Percentiles rank a stretch among this genome's conserved stretches.
phyloP scores from a whole-genome alignment of 2,113 vertebrate species.

The Saguinus imperator region DNA sequence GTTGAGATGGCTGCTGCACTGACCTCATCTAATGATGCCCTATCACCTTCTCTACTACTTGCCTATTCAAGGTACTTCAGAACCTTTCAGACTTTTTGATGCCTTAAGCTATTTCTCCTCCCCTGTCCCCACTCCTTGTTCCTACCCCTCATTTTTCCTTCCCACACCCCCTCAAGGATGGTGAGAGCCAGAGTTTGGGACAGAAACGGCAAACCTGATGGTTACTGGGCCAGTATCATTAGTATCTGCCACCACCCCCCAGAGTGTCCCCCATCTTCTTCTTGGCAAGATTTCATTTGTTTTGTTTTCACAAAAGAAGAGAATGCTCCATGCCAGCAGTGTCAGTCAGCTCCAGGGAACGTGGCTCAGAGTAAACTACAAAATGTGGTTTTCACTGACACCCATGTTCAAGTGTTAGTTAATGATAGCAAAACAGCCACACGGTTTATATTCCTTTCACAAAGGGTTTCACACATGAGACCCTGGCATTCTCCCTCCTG shows the following conservation, averaged over 20 bases:
- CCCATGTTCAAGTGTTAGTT: slow-evolving; percentile 24
- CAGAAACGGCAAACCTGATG: background rate
- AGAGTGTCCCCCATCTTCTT: background rate
- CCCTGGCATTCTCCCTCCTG: slow-evolving; percentile 81
- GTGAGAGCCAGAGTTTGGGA: background rate
- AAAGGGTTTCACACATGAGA: slow-evolving; percentile 76
- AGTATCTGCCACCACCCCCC: background rate
- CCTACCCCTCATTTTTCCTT: background rate
- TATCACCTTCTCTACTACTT: background rate
- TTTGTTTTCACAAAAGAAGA: background rate
- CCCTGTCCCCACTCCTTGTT: background rate
- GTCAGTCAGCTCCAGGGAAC: background rate
- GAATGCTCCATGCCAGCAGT: background rate
- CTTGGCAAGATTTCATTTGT: background rate
- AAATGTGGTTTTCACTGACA: background rate
- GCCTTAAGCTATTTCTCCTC: background rate
- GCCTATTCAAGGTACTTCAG: background rate
- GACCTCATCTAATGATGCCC: background rate
- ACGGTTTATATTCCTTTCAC: slow-evolving; percentile 53
- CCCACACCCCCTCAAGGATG: background rate
- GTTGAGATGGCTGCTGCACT: background rate
- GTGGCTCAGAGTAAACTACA: fast-evolving
- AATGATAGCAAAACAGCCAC: slow-evolving; percentile 65
- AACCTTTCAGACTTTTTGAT: background rate
- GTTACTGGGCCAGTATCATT: fast-evolving